Evolutionary conservation across 2,888 invertebrate species (phyloP).

Genomic region (Orthosia cruda): DNA sequence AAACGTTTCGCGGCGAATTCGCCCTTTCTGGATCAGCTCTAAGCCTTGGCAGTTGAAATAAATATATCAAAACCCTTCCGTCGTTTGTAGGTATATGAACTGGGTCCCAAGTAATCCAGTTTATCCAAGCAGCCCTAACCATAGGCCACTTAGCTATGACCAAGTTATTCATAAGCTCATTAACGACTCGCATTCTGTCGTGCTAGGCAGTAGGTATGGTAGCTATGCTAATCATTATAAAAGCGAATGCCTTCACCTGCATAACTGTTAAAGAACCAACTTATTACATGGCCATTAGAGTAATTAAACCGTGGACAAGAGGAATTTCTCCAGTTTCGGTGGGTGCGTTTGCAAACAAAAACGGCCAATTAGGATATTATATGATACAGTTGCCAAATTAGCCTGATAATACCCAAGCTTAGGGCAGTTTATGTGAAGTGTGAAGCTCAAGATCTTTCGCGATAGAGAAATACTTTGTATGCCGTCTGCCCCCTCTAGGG

Average conservation of each 20-base stretch:
- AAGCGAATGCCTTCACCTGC: slow-evolving; percentile 21
- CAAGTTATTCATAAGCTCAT: slow-evolving; percentile 46
- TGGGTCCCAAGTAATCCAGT: slow-evolving; percentile 7
- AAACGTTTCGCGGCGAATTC: too few species aligned
- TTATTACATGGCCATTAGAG: slow-evolving; percentile 13
- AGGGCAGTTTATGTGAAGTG: too few species aligned
- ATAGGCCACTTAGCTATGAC: background rate
- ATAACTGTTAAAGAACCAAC: slow-evolving; percentile 24
- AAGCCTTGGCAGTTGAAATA: too few species aligned
- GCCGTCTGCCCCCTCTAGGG: too few species aligned
- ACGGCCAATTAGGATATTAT: background rate
- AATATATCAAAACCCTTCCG: too few species aligned
- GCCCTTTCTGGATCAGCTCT: too few species aligned
- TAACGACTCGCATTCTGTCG: slow-evolving; percentile 42
- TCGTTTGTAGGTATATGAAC: background rate
- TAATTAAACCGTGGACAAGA: slow-evolving; percentile 23
- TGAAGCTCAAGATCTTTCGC: too few species aligned
- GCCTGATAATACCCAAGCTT: too few species aligned
- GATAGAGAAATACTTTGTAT: too few species aligned
- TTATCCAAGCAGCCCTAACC: background rate
- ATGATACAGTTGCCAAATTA: too few species aligned
- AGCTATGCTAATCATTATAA: slow-evolving; percentile 4
- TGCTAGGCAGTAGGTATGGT: slow-evolving; percentile 26
- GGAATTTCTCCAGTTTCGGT: slow-evolving; percentile 7
- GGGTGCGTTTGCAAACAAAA: slow-evolving; percentile 18